Conservation (phyloP, 2,113 vertebrate genomes). For the Circaetus gallicus region DNA sequence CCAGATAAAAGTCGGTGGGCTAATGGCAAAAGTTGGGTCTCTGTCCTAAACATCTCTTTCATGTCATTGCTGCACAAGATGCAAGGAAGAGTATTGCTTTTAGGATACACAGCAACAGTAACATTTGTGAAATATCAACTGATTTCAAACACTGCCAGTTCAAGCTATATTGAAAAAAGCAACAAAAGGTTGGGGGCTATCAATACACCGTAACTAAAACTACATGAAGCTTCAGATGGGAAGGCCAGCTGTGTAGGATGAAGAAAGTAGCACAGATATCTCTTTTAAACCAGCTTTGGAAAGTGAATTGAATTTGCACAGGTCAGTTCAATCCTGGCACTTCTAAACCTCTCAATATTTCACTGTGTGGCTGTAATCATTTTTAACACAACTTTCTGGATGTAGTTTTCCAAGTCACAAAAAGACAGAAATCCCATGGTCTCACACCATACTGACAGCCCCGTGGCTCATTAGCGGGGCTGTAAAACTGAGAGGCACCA, state of each 20-base stretch:
- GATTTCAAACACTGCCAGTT: neutral
- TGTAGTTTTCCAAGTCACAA: neutral
- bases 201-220: neutral
- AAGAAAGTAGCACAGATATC: neutral
- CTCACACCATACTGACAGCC: neutral
- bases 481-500: neutral
- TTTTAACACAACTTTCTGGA: neutral
- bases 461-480: neutral
- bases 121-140: neutral
- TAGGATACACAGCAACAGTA: neutral
- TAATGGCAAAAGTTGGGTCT: neutral
- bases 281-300: neutral
- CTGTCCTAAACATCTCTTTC: neutral
- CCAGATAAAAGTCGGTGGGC: neutral
- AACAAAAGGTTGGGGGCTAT: neutral
- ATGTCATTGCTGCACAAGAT: neutral
- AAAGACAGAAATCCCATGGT: neutral
- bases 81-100: neutral
- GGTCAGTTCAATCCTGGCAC: neutral
- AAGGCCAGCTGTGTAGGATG: neutral
- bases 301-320: neutral
- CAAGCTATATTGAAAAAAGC: neutral
- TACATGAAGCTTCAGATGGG: neutral
- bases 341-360: neutral
- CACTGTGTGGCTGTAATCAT: neutral